Conservation (phyloP, 2,797 vertebrate species). For the Harpagifer antarcticus region DNA sequence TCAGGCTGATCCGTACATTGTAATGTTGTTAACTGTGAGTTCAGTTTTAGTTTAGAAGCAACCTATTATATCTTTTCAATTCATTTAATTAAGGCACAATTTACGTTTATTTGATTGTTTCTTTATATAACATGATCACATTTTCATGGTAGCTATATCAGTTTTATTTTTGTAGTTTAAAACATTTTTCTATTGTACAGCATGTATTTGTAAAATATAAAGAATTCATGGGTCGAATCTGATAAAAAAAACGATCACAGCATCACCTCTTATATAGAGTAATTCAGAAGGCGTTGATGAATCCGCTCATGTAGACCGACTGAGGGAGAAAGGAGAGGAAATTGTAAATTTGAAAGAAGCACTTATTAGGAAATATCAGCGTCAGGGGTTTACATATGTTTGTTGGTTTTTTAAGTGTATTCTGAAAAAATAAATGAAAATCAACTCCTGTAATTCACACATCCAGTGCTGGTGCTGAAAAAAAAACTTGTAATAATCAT, state of each 20-base stretch:
- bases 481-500: constrained; percentile 27
- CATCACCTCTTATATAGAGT: neutral
- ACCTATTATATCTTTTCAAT: constrained; percentile 14
- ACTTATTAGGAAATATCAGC: constrained; percentile 1
- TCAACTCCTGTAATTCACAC: constrained; percentile 47
- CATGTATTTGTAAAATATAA: constrained; percentile 25
- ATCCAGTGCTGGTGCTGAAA: constrained; percentile 64
- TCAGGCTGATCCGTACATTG: constrained; percentile 9
- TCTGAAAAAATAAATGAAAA: neutral
- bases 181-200: constrained; percentile 46
- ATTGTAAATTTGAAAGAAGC: neutral
- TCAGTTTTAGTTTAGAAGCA: constrained; percentile 26
- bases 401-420: constrained; percentile 16
- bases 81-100: constrained; percentile 55
- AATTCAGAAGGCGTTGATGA: constrained; percentile 3
- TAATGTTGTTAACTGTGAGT: constrained; percentile 35
- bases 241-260: neutral
- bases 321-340: neutral
- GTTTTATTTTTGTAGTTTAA: constrained; percentile 39
- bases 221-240: constrained; percentile 19
- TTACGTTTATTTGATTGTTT: constrained; percentile 26
- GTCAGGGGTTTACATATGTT: neutral
- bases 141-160: constrained; percentile 9
- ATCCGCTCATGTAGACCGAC: neutral
- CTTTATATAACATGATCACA: neutral